Percentiles rank a stretch among this genome's conserved stretches.
Conservation (phyloP, 1,140 invertebrate species). For the Reticulitermes speratus region DNA sequence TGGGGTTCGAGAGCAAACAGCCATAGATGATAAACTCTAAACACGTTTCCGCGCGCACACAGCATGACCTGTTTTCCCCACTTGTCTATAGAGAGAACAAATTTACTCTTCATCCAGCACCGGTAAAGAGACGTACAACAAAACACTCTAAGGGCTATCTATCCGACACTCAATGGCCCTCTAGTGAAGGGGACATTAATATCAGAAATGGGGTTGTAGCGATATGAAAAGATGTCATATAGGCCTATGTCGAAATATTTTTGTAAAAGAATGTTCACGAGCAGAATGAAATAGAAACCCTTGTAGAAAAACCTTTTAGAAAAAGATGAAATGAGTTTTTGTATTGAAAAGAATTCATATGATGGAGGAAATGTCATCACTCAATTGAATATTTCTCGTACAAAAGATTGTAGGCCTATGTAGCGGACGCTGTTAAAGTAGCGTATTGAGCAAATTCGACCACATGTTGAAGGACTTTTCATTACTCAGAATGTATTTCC, state of each 20-base stretch:
- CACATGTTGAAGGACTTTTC: neutral
- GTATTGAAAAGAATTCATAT: neutral
- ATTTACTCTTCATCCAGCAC: neutral
- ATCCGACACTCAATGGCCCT: too few species aligned
- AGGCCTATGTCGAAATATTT: neutral
- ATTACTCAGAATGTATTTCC: neutral
- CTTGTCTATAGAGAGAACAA: neutral
- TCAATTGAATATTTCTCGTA: neutral
- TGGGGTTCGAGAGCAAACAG: too few species aligned
- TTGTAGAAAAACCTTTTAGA: neutral
- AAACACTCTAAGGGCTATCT: too few species aligned
- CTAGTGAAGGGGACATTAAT: neutral
- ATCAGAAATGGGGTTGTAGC: neutral
- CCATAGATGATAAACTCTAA: too few species aligned
- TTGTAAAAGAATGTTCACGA: neutral
- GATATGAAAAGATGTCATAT: neutral
- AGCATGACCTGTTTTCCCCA: neutral
- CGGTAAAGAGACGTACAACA: neutral
- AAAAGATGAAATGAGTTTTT: neutral
- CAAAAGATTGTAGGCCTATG: neutral
- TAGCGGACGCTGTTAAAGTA: neutral
- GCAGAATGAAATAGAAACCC: neutral
- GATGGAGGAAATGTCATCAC: neutral
- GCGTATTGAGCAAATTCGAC: neutral
- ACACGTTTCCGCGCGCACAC: too few species aligned